phyloP scores from a whole-genome alignment of 2,113 vertebrate genomes.

The Ammodytes marinus region DNA sequence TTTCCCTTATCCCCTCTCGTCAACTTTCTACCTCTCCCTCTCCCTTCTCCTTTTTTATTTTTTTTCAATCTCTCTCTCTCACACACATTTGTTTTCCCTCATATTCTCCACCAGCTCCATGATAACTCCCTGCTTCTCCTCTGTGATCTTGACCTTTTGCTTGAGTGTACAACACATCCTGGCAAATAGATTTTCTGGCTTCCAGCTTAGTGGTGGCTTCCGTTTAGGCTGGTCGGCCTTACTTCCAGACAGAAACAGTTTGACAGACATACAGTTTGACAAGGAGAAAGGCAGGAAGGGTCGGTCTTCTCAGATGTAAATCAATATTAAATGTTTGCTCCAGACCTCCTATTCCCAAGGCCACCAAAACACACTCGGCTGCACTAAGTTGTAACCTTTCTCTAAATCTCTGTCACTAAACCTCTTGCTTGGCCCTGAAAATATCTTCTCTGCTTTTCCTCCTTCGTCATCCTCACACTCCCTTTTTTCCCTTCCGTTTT shows the following conservation, averaged over 20 bases:
- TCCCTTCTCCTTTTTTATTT: not conserved
- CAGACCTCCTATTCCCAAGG: conserved; percentile 23
- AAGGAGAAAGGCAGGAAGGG: conserved; percentile 7
- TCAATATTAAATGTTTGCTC: conserved; percentile 60
- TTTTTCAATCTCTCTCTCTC: not conserved
- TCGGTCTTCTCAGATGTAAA: conserved; percentile 47
- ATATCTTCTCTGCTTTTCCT: not conserved
- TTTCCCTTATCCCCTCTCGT: conserved; percentile 8
- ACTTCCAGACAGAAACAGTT: conserved; percentile 38
- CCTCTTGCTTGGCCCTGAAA: conserved; percentile 23
- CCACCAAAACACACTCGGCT: conserved; percentile 19
- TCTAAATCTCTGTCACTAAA: conserved; percentile 34
- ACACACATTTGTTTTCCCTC: conserved; percentile 17
- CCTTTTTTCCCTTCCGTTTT: not conserved
- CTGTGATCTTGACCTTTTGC: conserved; percentile 67
- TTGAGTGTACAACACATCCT: conserved; percentile 31
- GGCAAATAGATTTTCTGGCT: conserved; percentile 74
- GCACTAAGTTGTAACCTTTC: conserved; percentile 8
- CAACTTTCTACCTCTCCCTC: not conserved
- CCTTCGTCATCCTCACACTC: not conserved
- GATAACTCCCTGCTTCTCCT: conserved; percentile 28
- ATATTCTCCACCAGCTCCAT: conserved; percentile 26
- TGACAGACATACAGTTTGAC: not conserved
- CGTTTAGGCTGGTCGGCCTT: conserved; percentile 39
- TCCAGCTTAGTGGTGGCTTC: conserved; percentile 47